Conservation (phyloP, 2,113 vertebrate genomes). For the Dipodomys spectabilis region DNA sequence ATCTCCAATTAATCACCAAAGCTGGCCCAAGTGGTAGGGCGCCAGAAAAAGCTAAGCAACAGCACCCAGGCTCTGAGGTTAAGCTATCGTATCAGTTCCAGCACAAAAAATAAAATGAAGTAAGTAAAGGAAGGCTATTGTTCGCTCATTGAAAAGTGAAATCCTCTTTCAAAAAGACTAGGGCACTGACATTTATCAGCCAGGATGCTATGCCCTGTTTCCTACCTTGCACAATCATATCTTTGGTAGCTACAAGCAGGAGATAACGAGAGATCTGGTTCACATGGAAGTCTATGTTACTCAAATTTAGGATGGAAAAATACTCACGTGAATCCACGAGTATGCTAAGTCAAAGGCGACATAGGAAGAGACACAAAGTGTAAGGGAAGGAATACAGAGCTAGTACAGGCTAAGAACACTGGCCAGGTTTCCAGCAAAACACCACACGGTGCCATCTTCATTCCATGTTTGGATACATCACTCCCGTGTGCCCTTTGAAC, state of each 20-base stretch:
- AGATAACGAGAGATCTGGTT: background rate
- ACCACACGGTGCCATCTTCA: too few species aligned
- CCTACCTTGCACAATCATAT: background rate
- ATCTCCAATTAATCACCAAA: too few species aligned
- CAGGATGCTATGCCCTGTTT: background rate
- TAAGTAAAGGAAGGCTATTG: too few species aligned
- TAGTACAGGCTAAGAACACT: background rate
- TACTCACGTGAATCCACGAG: conserved; percentile 20
- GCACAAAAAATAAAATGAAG: too few species aligned
- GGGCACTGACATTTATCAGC: background rate
- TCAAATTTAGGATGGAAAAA: background rate
- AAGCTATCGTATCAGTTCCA: too few species aligned
- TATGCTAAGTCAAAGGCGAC: background rate
- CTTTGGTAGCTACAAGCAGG: background rate
- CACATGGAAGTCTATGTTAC: background rate
- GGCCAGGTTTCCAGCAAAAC: background rate
- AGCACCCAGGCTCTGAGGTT: too few species aligned
- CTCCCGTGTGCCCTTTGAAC: background rate
- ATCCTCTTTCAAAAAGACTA: background rate
- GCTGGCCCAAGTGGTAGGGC: too few species aligned
- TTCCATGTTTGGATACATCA: background rate
- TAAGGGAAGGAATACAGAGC: background rate
- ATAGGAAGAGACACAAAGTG: background rate
- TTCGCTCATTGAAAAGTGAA: background rate
- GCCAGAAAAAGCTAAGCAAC: too few species aligned